Evolutionary conservation across 2,888 invertebrate species (phyloP).

Genomic region (Xestia c-nigrum): DNA sequence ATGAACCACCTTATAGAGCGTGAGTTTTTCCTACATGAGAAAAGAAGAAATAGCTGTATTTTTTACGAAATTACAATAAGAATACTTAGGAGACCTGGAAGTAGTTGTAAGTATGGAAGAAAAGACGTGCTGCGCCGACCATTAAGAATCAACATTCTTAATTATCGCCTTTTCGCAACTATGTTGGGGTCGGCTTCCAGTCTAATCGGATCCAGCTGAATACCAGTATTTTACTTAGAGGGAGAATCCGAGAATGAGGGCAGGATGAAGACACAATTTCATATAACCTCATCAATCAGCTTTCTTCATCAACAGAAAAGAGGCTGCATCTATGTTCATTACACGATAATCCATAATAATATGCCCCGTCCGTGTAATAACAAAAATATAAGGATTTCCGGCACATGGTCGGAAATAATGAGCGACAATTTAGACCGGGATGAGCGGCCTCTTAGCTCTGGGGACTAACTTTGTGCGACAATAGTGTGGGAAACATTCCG

Average conservation of each 20-base stretch:
- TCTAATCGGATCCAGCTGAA: neutral
- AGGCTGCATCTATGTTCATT: slow-evolving; percentile 23
- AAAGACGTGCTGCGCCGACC: neutral
- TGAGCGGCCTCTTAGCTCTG: slow-evolving; percentile 33
- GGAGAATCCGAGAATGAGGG: neutral
- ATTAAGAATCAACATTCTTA: neutral
- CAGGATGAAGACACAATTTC: neutral
- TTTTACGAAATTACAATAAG: neutral
- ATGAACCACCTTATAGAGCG: neutral
- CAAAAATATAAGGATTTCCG: slow-evolving; percentile 47
- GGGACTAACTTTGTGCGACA: slow-evolving; percentile 37
- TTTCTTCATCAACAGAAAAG: slow-evolving; percentile 6
- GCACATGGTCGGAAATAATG: slow-evolving; percentile 54
- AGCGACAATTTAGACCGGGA: slow-evolving; percentile 50
- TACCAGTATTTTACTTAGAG: neutral
- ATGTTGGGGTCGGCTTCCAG: neutral
- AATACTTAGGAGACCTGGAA: neutral
- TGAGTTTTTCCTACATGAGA: neutral
- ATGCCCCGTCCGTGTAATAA: slow-evolving; percentile 23
- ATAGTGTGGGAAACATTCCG: slow-evolving; percentile 4
- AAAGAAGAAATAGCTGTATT: neutral
- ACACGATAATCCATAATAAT: slow-evolving; percentile 56
- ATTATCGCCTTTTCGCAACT: neutral
- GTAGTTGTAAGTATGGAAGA: neutral
- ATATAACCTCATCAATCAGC: slow-evolving; percentile 16